Base-by-base conservation (phyloP, 35 echinoderm and acorn worm species). In the Apostichopus japonicus region DNA sequence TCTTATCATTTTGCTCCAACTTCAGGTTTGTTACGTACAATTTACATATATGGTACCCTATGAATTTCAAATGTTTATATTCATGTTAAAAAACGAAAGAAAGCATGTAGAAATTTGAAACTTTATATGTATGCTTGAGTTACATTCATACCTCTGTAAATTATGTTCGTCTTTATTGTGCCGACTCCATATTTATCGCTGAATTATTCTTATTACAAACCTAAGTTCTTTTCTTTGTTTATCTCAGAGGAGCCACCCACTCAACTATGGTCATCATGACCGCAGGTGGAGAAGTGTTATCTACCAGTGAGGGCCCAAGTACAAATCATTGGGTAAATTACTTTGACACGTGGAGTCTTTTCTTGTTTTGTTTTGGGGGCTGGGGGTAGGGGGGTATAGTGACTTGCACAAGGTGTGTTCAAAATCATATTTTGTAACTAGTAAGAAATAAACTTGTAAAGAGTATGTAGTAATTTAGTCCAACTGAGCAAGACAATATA, bases 261-360 rank as follows among this genome's bases (percentile, higher is more conserved):
- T 99, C 97, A 13, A 99, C 90, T 25, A 99, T 99, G 95, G 97
- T 99, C 15, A 87, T 99, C 4, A 96, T 96, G 93, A 80, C 92
- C 77, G 93, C 78, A 33, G 89, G 90, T 84, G 95, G 95, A 1
- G 23, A 91, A n/a, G 79, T 99, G 9, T 67, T 90, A 7, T 88
- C 97, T 23, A 92, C 65, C 56, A 93, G 91, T 79, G 95, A 94
- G 83, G 97, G 93, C 8, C 95, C 95, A 75, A 95, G 97, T 25
- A 99, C 97, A 58, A 99, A 99, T 58, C 97, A 96, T 71, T 99
- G 97, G 97, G 97, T 99, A 79, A 91, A 91, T 23, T 9, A 78
- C 17, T 11, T 24, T 78, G 6, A 11, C 6, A 11, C 8, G 21
- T 6, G 13, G 79, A 0, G 6, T 52, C 6, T 82, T 13, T 44